These are phyloP conservation scores for Harpagifer antarcticus DNA, from an alignment of 2,797 vertebrate genomes.

Conservation along the genomic window DNA sequence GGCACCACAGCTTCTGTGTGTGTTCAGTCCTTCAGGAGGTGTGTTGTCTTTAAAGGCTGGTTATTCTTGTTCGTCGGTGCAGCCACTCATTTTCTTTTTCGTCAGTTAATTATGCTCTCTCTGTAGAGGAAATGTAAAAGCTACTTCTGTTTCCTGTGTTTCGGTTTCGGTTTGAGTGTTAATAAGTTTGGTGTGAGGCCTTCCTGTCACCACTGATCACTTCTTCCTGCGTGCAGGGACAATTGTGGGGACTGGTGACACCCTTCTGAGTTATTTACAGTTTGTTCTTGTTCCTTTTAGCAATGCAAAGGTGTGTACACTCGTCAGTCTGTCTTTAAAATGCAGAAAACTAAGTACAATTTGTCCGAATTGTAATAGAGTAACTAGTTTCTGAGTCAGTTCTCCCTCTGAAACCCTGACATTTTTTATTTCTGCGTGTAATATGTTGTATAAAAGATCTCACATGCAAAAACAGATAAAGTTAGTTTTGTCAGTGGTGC, in stretches of 20 bases:
- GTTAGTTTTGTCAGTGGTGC: neutral
- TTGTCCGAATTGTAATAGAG: too few species aligned
- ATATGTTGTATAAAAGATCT: conserved; percentile 5
- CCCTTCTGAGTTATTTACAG: neutral
- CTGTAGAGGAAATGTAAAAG: neutral
- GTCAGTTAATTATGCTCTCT: neutral
- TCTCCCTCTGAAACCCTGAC: too few species aligned
- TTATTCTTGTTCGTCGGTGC: conserved; percentile 38
- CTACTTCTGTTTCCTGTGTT: conserved; percentile 28
- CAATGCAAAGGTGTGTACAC: neutral
- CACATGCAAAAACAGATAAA: neutral
- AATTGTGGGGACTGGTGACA: conserved; percentile 26
- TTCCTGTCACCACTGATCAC: conserved; percentile 63
- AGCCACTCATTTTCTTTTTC: neutral
- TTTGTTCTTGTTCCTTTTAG: conserved; percentile 7
- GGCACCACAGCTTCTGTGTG: neutral
- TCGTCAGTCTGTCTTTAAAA: neutral
- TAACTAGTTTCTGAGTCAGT: too few species aligned
- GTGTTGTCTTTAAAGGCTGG: conserved; percentile 10
- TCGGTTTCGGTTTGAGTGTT: conserved; percentile 22
- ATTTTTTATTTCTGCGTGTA: neutral
- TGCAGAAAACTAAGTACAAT: too few species aligned
- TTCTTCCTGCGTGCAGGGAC: conserved; percentile 31
- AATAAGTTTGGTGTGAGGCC: conserved; percentile 19
- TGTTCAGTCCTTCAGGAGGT: conserved; percentile 8